Conservation (phyloP, 2,888 invertebrate species). For the Microplitis manilae region DNA sequence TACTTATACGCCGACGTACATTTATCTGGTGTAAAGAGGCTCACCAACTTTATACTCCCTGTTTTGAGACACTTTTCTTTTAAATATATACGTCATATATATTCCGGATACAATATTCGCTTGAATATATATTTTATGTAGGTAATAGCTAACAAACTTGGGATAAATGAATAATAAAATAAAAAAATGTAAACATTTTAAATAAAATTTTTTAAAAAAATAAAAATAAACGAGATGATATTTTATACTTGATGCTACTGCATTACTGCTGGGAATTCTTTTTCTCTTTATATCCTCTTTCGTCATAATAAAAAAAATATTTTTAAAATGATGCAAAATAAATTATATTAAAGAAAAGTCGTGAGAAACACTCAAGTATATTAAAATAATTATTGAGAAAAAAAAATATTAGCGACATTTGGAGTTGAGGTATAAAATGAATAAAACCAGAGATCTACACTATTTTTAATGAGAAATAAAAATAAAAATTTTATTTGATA, state of each 20-base stretch:
- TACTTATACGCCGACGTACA: conserved; percentile 13
- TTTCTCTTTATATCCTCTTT: neutral
- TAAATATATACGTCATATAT: neutral
- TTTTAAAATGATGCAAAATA: neutral
- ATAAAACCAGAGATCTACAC: too few relatives aligned
- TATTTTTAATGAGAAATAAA: neutral
- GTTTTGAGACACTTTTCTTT: neutral
- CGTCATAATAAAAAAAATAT: neutral
- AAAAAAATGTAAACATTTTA: neutral
- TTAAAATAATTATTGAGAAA: neutral
- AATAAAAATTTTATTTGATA: neutral
- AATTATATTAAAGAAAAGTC: too few relatives aligned
- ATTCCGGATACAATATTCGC: neutral
- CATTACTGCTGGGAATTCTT: conserved; percentile 19
- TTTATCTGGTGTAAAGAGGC: neutral
- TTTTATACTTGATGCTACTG: neutral
- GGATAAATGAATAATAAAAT: neutral
- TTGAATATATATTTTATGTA: neutral
- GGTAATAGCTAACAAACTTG: too few relatives aligned
- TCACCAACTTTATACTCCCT: neutral
- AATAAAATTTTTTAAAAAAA: conserved; percentile 15
- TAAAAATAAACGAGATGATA: conserved; percentile 7
- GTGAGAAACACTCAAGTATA: too few relatives aligned
- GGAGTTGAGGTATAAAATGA: neutral
- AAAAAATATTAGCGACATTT: neutral